Percentiles rank a stretch among this genome's conserved stretches.
phyloP scores from a whole-genome alignment of 2,797 vertebrate genomes.

The Denticeps clupeoides region DNA sequence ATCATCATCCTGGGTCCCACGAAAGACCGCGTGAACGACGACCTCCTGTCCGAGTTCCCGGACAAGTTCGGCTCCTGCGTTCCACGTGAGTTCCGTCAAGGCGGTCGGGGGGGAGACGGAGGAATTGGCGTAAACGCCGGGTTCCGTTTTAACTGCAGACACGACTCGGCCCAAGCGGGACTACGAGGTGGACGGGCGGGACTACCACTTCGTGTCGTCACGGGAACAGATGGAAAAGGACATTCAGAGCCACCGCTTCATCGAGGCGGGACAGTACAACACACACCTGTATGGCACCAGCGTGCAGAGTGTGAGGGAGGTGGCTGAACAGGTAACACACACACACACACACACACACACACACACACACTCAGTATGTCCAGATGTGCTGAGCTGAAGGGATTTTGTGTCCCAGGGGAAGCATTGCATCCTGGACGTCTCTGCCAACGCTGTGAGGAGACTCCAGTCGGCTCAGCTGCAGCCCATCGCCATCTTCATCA shows the following conservation, averaged over 20 bases:
- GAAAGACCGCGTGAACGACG: conserved; percentile 80
- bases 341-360: neutral
- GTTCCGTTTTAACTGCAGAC: conserved; percentile 43
- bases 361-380: conserved; percentile 2
- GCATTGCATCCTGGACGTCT: conserved; percentile 85
- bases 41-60: conserved; percentile 72
- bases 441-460: conserved; percentile 76
- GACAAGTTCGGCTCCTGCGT: too few species aligned
- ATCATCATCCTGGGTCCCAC: conserved; percentile 82
- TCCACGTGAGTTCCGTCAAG: neutral
- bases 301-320: conserved; percentile 63
- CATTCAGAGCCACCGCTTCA: conserved; percentile 83
- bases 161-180: conserved; percentile 78
- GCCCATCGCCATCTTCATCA: conserved; percentile 83
- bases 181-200: conserved; percentile 77
- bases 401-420: too few species aligned
- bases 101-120: neutral
- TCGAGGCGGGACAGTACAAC: conserved; percentile 86
- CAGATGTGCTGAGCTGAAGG: too few species aligned
- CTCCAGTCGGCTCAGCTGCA: conserved; percentile 82
- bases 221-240: conserved; percentile 86
- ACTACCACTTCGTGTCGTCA: conserved; percentile 83
- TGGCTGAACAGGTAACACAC: conserved; percentile 47
- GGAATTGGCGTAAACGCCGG: neutral
- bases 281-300: conserved; percentile 83